Base-by-base conservation (phyloP, 2,888 invertebrate species). In the Tinea semifulvella region DNA sequence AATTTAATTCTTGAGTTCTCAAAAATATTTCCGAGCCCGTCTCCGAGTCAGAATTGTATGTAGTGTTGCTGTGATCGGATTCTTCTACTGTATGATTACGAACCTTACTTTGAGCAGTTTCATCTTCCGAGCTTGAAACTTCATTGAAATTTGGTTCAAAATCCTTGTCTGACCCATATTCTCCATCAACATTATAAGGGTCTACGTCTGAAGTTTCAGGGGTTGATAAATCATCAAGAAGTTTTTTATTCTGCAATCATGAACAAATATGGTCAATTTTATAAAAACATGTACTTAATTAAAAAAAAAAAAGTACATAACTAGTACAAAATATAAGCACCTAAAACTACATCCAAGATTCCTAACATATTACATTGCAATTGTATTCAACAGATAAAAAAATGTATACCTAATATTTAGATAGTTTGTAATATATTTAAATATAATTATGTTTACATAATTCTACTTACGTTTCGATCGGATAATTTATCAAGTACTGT, bases 181-280 rank as follows among this genome's bases (percentile, higher is more conserved):
- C 46, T 13, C 46, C 44, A 42, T 48, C 48, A 44, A 46, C 48
- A 44, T 39, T 48, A 42, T 48, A 48, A 46, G 44, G 44, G 44
- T 48, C 48, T 7, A 5, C 7, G 8, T 22, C 25, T 22, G 25
- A 22, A 22, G 6, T 7, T 22, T 22, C 25, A 22, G 25, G 25
- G 6, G 25, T 22, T 22, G 25, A 22, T 7, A 22, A 5, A 22
- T 22, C 25, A 22, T 22, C 25, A 22, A 22, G 25, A 22, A 22
- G 25, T 22, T 22, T 22, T 22, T 22, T 22, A 22, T 8, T 22
- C 25, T 7, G 25, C 8, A 22, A 22, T 7, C 8, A 22, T 22
- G 5, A 22, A 22, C 25, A 22, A 22, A 22, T 22, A 22, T 22
- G 5, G 25, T 8, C 5, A 22, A 22, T 22, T 22, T 5, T 22